Conservation (phyloP, 2,888 invertebrate species). For the Orthosia gothica region DNA sequence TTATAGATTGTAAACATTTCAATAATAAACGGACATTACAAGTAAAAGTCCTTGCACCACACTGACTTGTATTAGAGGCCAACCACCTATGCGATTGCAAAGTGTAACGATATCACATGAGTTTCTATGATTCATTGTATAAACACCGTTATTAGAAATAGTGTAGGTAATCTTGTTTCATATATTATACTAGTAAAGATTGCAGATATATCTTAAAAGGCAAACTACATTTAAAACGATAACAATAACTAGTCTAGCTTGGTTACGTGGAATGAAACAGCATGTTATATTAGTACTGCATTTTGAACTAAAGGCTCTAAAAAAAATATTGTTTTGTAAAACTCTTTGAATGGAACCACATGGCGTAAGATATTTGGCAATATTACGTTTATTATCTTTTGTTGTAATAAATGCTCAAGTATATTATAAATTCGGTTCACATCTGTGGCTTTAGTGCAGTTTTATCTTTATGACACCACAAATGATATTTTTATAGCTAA, state of each 20-base stretch:
- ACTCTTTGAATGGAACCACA: conserved; percentile 21
- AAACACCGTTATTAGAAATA: conserved; percentile 56
- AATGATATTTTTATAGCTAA: conserved; percentile 52
- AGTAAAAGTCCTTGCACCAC: conserved; percentile 78
- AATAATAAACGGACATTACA: conserved; percentile 68
- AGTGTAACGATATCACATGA: conserved; percentile 71
- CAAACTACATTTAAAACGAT: conserved; percentile 33
- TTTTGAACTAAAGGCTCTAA: conserved; percentile 24
- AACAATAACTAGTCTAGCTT: background rate
- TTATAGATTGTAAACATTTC: conserved; percentile 65
- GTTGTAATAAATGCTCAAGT: conserved; percentile 36
- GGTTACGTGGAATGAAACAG: conserved; percentile 14
- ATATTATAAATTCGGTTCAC: conserved; percentile 47
- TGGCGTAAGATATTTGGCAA: conserved; percentile 36
- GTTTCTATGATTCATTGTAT: conserved; percentile 71
- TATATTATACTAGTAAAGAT: conserved; percentile 19
- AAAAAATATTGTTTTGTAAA: conserved; percentile 19
- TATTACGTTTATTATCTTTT: conserved; percentile 37
- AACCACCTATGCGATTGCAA: conserved; percentile 74
- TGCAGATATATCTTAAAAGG: conserved; percentile 20
- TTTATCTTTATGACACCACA: conserved; percentile 51
- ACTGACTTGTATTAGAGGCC: conserved; percentile 71
- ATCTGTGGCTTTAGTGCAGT: conserved; percentile 41
- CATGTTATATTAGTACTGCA: conserved; percentile 10
- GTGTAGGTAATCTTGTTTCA: conserved; percentile 35